A percentile compares a stretch with the other conserved stretches of the same genome.
Conservation (phyloP, 2,888 invertebrate genomes). For the Homarus gammarus region DNA sequence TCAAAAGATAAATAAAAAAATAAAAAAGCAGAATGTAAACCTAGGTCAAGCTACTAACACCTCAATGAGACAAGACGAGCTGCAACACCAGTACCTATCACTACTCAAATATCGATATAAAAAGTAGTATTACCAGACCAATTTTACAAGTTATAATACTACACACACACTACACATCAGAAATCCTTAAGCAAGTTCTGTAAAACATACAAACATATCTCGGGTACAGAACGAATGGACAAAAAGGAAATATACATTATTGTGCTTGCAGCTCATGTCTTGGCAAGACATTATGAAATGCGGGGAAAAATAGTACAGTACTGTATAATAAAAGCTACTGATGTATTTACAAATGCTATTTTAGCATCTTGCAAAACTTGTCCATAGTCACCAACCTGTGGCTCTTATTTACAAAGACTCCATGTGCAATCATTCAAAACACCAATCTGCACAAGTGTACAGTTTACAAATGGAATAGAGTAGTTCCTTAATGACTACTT, state of each 20-base stretch:
- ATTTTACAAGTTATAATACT: neutral
- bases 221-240: neutral
- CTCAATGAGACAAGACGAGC: neutral
- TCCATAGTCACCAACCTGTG: neutral
- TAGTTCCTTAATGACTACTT: neutral
- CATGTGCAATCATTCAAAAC: neutral
- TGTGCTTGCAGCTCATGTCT: neutral
- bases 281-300: neutral
- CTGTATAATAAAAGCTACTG: conserved; percentile 3
- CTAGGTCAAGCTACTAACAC: neutral
- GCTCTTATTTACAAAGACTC: neutral
- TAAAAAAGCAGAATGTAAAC: neutral
- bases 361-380: neutral
- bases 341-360: neutral
- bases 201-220: neutral
- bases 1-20: neutral
- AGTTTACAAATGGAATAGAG: neutral
- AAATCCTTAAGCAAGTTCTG: neutral
- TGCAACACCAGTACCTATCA: conserved; percentile 1
- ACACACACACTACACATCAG: neutral
- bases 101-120: neutral
- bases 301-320: neutral
- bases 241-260: neutral
- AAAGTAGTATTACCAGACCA: neutral
- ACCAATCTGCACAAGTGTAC: neutral